phyloP scores from a whole-genome alignment of 2,113 vertebrate species.

The Heliornis fulica region DNA sequence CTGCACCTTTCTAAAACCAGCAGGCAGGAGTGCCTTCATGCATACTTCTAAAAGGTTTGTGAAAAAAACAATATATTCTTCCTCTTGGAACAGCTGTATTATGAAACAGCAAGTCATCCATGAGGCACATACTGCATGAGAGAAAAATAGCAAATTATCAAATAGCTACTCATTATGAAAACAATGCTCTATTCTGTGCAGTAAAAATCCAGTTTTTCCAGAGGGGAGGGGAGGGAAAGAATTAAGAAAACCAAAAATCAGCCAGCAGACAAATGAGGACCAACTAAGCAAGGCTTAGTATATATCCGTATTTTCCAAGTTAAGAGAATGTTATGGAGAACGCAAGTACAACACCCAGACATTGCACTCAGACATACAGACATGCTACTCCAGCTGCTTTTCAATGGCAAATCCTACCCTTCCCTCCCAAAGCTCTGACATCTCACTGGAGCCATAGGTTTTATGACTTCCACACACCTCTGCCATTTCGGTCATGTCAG shows the following conservation, averaged over 20 bases:
- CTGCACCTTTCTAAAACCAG: background rate
- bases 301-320: background rate
- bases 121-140: background rate
- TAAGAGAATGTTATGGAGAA: background rate
- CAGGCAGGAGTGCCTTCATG: background rate
- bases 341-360: background rate
- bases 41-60: background rate
- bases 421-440: background rate
- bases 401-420: background rate
- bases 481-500: background rate
- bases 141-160: slow-evolving; percentile 37
- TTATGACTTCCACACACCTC: background rate
- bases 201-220: background rate
- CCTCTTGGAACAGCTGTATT: background rate
- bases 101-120: slow-evolving; percentile 15
- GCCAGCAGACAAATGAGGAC: background rate
- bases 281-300: background rate
- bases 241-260: background rate
- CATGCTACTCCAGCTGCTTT: background rate
- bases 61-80: background rate
- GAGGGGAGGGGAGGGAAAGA: too few species aligned
- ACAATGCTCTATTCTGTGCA: slow-evolving; percentile 1
- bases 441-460: background rate
- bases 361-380: background rate
- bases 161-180: slow-evolving; percentile 33